Percentiles rank a stretch among this genome's conserved stretches.
Conservation (phyloP, 2,113 vertebrate genomes). For the Colaptes auratus region DNA sequence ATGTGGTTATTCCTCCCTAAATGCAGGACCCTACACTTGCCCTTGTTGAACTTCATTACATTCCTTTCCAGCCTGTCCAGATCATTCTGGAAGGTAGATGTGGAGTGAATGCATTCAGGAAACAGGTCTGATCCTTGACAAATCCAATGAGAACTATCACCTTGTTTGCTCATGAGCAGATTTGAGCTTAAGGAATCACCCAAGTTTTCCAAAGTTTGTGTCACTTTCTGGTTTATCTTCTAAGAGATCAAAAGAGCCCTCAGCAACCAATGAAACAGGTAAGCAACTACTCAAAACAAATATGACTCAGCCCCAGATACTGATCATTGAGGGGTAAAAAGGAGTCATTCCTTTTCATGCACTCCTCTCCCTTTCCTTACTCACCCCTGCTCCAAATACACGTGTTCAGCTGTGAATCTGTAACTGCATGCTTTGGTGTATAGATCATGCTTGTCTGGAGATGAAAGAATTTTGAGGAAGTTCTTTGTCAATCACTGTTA, state of each 20-base stretch:
- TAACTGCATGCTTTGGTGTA: background rate
- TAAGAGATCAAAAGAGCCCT: background rate
- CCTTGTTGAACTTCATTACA: too few species aligned
- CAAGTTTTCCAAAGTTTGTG: background rate
- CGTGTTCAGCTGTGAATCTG: background rate
- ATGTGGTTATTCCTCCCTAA: too few species aligned
- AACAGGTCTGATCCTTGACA: background rate
- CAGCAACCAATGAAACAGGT: background rate
- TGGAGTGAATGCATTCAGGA: background rate
- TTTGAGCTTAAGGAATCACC: background rate
- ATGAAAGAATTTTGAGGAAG: conserved; percentile 41
- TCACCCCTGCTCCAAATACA: background rate
- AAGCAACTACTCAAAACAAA: background rate
- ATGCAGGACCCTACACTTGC: too few species aligned
- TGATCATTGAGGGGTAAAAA: background rate
- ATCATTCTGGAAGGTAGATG: background rate
- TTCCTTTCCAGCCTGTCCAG: too few species aligned
- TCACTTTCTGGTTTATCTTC: background rate
- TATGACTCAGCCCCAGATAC: background rate
- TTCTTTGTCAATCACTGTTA: conserved; percentile 32
- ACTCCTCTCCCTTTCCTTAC: background rate
- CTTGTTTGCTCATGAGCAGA: background rate
- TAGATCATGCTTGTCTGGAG: background rate
- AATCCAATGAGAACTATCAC: background rate
- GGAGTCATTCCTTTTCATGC: background rate